Evolutionary conservation across 92 coral and sea anemone species (phyloP).

Genomic region (Pocillopora grandis): DNA sequence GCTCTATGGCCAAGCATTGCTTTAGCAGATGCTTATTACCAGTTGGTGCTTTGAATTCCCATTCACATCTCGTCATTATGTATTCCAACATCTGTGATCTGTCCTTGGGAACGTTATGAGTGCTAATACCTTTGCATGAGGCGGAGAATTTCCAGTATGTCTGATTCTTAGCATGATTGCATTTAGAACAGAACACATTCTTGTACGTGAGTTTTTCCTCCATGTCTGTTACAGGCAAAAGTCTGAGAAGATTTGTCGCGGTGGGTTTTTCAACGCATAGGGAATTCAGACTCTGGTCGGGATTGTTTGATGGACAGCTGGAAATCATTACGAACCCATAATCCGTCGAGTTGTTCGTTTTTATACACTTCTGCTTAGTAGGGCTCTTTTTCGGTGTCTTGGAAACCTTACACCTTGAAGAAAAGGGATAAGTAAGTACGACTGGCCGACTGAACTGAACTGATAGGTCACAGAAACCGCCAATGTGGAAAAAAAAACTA

Average conservation of each 20-base stretch:
- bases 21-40: not conserved
- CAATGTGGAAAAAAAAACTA: no score
- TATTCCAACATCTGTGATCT: slow-evolving; percentile 16
- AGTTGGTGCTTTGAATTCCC: not conserved
- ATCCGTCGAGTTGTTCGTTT: not conserved
- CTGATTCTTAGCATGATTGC: slow-evolving; percentile 1
- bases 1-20: not conserved
- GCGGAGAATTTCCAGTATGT: slow-evolving; percentile 29
- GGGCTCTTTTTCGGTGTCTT: no score
- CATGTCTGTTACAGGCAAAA: slow-evolving; percentile 23
- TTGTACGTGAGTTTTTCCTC: not conserved
- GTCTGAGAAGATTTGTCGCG: not conserved
- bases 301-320: slow-evolving; percentile 8
- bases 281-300: slow-evolving; percentile 1
- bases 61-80: not conserved
- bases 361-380: not conserved
- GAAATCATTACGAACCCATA: slow-evolving; percentile 16
- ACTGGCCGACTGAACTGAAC: no score
- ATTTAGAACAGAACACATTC: slow-evolving; percentile 33
- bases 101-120: not conserved
- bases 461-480: no score
- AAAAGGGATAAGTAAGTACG: no score
- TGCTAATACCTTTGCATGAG: not conserved
- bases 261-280: slow-evolving; percentile 4
- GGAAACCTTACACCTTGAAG: no score